A percentile compares a stretch with the other conserved stretches of the same genome.
Evolutionary conservation across 2,113 vertebrate genomes (phyloP).

Genomic region (Mirza zaza): DNA sequence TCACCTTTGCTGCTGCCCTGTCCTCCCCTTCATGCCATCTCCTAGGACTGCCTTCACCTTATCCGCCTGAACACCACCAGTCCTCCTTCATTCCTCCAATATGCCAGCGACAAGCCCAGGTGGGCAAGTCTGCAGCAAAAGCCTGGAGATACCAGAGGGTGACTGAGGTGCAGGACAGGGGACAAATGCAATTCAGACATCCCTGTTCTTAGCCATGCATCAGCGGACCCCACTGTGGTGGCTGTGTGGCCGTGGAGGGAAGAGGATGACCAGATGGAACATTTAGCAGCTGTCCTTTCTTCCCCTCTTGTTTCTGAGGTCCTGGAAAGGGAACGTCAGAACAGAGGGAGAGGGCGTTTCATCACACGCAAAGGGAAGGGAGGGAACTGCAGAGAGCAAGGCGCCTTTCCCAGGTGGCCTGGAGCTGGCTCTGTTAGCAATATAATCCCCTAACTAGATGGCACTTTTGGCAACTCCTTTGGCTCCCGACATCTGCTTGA

Average conservation of each 20-base stretch:
- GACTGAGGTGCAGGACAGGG: neutral
- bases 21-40: neutral
- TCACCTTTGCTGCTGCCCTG: neutral
- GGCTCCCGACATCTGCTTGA: neutral
- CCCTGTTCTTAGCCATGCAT: neutral
- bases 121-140: rapidly evolving
- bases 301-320: neutral
- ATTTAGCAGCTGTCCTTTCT: neutral
- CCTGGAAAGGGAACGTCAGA: neutral
- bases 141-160: neutral
- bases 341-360: neutral
- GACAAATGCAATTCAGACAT: neutral
- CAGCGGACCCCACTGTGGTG: neutral
- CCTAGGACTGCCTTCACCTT: too few species aligned
- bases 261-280: neutral
- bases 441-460: neutral
- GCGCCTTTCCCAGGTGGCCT: neutral
- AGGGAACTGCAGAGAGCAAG: neutral
- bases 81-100: neutral
- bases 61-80: neutral
- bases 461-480: neutral
- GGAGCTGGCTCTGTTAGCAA: neutral
- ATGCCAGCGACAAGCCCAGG: neutral
- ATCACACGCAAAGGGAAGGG: neutral
- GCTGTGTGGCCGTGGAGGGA: neutral